Evolutionary conservation across 2,888 invertebrate species (phyloP).

Genomic region (Netelia inedita): DNA sequence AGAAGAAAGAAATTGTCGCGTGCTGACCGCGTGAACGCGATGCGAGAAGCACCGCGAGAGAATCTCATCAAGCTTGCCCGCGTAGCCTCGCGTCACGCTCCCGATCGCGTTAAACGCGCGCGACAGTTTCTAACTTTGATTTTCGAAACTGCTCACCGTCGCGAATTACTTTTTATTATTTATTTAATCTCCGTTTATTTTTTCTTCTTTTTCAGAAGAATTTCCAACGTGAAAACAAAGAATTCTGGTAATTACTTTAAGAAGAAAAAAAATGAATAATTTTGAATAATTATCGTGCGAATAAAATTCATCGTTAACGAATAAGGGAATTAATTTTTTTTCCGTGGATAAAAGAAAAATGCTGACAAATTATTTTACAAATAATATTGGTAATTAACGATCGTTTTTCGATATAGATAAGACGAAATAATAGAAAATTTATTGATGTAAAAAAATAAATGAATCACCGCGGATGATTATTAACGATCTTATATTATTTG

Average conservation of each 20-base stretch:
- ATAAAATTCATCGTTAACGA: background rate
- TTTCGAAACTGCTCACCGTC: slow-evolving; percentile 59
- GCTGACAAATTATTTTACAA: too few species aligned
- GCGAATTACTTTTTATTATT: background rate
- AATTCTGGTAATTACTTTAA: background rate
- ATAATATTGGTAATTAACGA: too few species aligned
- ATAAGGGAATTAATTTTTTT: background rate
- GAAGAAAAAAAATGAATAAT: slow-evolving; percentile 13
- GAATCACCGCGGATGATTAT: too few species aligned
- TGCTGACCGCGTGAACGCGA: slow-evolving; percentile 50
- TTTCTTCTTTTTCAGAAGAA: background rate
- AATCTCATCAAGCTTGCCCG: slow-evolving; percentile 55
- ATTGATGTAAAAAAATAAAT: too few species aligned
- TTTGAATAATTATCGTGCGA: background rate
- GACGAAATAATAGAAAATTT: background rate
- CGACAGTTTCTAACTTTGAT: slow-evolving; percentile 69
- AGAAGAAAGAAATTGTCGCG: slow-evolving; percentile 68
- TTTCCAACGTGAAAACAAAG: background rate
- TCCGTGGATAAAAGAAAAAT: too few species aligned
- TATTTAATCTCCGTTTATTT: slow-evolving; percentile 4
- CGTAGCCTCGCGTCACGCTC: slow-evolving; percentile 67
- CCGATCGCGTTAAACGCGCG: slow-evolving; percentile 54
- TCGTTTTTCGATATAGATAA: background rate
- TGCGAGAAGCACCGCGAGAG: slow-evolving; percentile 21
- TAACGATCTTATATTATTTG: too few species aligned